phyloP scores from a whole-genome alignment of 2,888 invertebrate species.

The Ennomos fuscantarius region DNA sequence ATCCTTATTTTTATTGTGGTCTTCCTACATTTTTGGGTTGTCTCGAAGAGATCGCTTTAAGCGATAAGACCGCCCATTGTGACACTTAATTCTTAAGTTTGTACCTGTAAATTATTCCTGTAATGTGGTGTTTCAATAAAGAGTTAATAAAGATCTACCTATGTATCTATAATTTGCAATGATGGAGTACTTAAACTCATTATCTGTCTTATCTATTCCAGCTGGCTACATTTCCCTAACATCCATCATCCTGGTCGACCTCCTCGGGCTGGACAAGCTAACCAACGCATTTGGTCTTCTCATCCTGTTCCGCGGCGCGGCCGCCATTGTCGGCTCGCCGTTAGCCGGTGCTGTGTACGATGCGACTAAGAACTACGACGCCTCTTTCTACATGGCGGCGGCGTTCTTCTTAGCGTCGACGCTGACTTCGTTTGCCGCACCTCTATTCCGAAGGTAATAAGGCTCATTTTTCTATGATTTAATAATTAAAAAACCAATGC shows the following conservation, averaged over 20 bases:
- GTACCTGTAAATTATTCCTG: too few relatives aligned
- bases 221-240: slow-evolving; percentile 99
- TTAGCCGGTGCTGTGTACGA: slow-evolving; percentile 96
- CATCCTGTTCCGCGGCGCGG: slow-evolving; percentile 97
- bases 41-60: too few relatives aligned
- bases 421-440: slow-evolving; percentile 93
- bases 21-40: too few relatives aligned
- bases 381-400: slow-evolving; percentile 97
- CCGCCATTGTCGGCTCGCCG: slow-evolving; percentile 94
- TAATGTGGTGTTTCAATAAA: too few relatives aligned
- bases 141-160: too few relatives aligned
- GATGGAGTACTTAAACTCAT: neutral
- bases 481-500: slow-evolving; percentile 6
- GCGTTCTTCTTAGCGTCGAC: slow-evolving; percentile 94
- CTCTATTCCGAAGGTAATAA: slow-evolving; percentile 84
- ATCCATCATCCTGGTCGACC: slow-evolving; percentile 98
- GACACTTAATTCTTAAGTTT: too few relatives aligned
- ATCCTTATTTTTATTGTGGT: too few relatives aligned
- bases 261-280: slow-evolving; percentile 96
- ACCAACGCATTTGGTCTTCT: slow-evolving; percentile 99
- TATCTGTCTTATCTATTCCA: slow-evolving; percentile 62
- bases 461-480: too few relatives aligned
- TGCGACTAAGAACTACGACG: slow-evolving; percentile 92
- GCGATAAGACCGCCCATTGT: too few relatives aligned
- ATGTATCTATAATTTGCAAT: too few relatives aligned